Base-by-base conservation (phyloP, 2,797 vertebrate genomes). In the Manis javanica region DNA sequence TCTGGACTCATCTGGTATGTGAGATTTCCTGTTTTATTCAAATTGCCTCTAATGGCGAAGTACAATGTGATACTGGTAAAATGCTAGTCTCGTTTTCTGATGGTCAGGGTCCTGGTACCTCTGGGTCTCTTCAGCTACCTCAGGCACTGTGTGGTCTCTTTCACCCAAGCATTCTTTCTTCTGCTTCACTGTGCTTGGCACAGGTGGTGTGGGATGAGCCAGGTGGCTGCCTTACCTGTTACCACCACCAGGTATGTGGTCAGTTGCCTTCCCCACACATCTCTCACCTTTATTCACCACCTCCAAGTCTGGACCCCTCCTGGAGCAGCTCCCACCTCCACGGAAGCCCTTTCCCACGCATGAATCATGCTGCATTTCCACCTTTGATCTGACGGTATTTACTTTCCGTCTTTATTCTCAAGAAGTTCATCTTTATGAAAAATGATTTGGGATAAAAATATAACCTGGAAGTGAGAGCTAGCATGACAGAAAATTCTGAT, bases 401-500 rank as follows among this genome's bases (percentile, higher is more conserved):
- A 61, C 55, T 87, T 90, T 90, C 61, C 59, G 14, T 88, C 69
- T 39, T 94, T 87, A 23, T 90, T 83, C 34, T 31, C 61, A 74
- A 86, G 34, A 82, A n/a, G 72, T 78, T 66, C 3, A n/a, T 72
- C 63, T 93, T 78, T 66, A 63, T 68, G 77, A 57, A 87, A 92
- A 95, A 69, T 89, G 55, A 77, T 11, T 37, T 31, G 42, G 37
- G 75, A 72, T 89, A 77, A 96, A 96, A 94, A 93, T 69, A 42
- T 51, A 89, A 91, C 51, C 21, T 83, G 83, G 81, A 87, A 63
- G 78, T 37, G 49, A 87, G 85, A 92, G 53, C 51, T 92, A 91
- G 90, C 81, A 61, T 64, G 82, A 84, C 71, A 85, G 75, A 88
- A 94, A 92, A 84, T 78, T 82, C 37, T 55, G 93, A 89, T 90